Evolutionary conservation across 1,140 invertebrate species (phyloP).

Genomic region (Caenorhabditis elegans): WBcel235 BX284602.5:11452001-11452500

Average conservation of each 20-base stretch:
- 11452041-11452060: constrained; percentile 92
- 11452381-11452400: neutral
- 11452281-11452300: constrained; percentile 23
- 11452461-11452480: constrained; percentile 18
- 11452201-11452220: constrained; percentile 99
- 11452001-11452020: constrained; percentile 76
- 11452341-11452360: constrained; percentile 26
- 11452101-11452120: constrained; percentile 69
- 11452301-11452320: constrained; percentile 1
- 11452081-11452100: constrained; percentile 89
- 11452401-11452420: neutral
- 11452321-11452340: constrained; percentile 30
- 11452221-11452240: constrained; percentile 77
- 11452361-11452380: constrained; percentile 18
- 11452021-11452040: constrained; percentile 85
- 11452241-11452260: constrained; percentile 5
- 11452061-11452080: constrained; percentile 89
- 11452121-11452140: neutral
- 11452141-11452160: constrained; percentile 84
- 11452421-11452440: constrained; percentile 13
- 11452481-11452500: neutral
- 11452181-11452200: constrained; percentile 92
- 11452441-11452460: constrained; percentile 1
- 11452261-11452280: constrained; percentile 15
- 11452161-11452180: constrained; percentile 93